These are phyloP conservation scores for Riparia riparia DNA, from an alignment of 2,113 vertebrate genomes.

Conservation along the genomic window DNA sequence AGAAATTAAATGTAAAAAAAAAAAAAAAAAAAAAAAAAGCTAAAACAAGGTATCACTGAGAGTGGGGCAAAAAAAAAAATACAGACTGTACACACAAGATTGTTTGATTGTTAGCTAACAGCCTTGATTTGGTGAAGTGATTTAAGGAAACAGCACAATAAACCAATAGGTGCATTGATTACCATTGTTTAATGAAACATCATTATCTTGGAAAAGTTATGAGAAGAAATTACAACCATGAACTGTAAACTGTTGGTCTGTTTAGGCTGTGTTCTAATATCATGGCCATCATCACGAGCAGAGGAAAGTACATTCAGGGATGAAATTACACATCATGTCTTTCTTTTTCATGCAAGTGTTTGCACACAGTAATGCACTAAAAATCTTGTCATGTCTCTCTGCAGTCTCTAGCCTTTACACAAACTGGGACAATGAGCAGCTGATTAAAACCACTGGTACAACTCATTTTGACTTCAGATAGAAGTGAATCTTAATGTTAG, in stretches of 20 bases:
- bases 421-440: neutral
- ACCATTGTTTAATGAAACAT: neutral
- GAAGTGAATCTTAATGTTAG: neutral
- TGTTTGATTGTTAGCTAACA: neutral
- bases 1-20: neutral
- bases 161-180: neutral
- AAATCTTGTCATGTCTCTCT: neutral
- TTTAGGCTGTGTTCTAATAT: neutral
- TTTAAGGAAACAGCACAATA: neutral
- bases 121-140: neutral
- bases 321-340: neutral
- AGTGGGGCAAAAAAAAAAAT: neutral
- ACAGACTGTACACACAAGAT: neutral
- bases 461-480: neutral
- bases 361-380: neutral
- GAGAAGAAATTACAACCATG: neutral
- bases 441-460: neutral
- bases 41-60: neutral
- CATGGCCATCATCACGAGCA: neutral
- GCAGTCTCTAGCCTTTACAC: neutral
- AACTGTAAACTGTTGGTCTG: neutral
- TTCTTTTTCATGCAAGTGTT: neutral
- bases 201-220: neutral
- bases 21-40: neutral
- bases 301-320: rapidly evolving